These are phyloP conservation scores for Magallana ariakensis DNA, from an alignment of 1,140 invertebrate genomes.

Conservation along the genomic window DNA sequence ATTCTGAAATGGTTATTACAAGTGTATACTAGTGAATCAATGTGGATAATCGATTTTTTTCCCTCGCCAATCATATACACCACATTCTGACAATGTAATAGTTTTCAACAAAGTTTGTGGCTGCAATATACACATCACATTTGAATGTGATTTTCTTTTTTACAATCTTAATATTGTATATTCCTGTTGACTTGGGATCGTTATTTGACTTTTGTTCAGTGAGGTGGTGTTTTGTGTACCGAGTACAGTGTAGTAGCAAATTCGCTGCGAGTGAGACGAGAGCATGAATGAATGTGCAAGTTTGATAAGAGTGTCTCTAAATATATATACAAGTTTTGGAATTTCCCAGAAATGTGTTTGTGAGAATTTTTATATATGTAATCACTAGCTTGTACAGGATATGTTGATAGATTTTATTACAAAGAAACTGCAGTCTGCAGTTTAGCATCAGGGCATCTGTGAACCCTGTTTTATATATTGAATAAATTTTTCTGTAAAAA, in stretches of 20 bases:
- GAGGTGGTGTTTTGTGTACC: neutral
- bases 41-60: neutral
- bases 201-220: neutral
- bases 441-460: neutral
- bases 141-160: neutral
- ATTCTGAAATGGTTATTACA: neutral
- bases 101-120: too few relatives aligned
- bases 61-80: neutral
- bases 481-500: slow-evolving; percentile 14
- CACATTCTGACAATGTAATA: neutral
- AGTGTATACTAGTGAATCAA: neutral
- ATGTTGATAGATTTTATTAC: slow-evolving; percentile 25
- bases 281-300: neutral
- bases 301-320: neutral
- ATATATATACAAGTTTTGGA: neutral
- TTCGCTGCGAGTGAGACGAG: neutral
- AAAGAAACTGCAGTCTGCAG: neutral
- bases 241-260: neutral
- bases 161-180: neutral
- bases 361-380: slow-evolving; percentile 2
- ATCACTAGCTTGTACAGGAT: neutral
- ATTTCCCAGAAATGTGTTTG: neutral
- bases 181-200: neutral
- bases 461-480: slow-evolving; percentile 36
- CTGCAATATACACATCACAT: too few relatives aligned